phyloP scores from a whole-genome alignment of 2,888 invertebrate species.

The Oxystoma pomonae region DNA sequence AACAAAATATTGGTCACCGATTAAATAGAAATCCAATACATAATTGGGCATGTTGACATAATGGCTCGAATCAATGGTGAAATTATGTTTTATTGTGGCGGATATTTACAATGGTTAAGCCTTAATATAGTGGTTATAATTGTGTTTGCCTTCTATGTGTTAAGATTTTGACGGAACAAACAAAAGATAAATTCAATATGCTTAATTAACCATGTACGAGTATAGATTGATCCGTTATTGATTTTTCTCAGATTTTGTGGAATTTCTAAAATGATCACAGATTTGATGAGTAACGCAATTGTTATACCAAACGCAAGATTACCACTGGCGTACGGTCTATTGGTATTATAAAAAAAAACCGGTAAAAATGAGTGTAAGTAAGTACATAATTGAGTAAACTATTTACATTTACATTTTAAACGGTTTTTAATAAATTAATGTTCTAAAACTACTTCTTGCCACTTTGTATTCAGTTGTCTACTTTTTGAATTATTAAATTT shows the following conservation, averaged over 20 bases:
- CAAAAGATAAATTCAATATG: conserved; percentile 27
- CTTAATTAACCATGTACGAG: background rate
- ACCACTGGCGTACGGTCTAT: too few relatives aligned
- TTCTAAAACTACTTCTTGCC: background rate
- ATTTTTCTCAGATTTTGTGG: background rate
- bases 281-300: too few relatives aligned
- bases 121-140: conserved; percentile 33
- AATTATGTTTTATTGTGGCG: conserved; percentile 26
- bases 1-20: too few relatives aligned
- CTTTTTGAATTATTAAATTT: background rate
- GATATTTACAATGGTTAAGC: conserved; percentile 33
- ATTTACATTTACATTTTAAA: too few relatives aligned
- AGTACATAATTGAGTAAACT: too few relatives aligned
- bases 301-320: too few relatives aligned
- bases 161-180: conserved; percentile 33
- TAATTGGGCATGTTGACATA: conserved; percentile 18
- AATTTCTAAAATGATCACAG: too few relatives aligned
- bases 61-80: conserved; percentile 24
- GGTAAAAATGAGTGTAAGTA: too few relatives aligned
- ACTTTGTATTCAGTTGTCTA: background rate
- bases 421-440: too few relatives aligned
- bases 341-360: too few relatives aligned
- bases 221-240: background rate
- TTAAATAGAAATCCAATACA: background rate
- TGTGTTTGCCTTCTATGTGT: conserved; percentile 31